These are phyloP conservation scores for Drosophila arawakana DNA, from an alignment of 1,140 invertebrate species.

Conservation along the genomic window DNA sequence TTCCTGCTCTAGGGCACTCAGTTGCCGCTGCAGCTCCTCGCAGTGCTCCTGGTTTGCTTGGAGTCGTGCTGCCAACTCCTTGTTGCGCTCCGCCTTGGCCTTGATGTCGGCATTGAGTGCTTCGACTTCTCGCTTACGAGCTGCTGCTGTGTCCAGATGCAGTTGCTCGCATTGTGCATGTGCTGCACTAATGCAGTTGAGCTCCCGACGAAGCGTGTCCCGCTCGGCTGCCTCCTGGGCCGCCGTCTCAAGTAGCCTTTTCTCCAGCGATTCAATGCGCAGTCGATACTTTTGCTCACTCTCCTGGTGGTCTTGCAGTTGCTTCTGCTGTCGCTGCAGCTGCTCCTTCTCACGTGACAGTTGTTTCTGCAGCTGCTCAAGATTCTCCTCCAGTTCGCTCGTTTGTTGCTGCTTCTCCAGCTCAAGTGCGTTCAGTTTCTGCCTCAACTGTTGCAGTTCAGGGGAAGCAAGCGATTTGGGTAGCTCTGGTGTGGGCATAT, in stretches of 20 bases:
- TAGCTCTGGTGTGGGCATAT: slow-evolving; percentile 75
- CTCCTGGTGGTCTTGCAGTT: slow-evolving; percentile 54
- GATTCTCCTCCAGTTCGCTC: slow-evolving; percentile 45
- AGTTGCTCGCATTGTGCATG: slow-evolving; percentile 66
- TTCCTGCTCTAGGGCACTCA: slow-evolving; percentile 61
- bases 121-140: slow-evolving; percentile 65
- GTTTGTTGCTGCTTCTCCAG: slow-evolving; percentile 63
- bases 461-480: slow-evolving; percentile 46
- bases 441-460: slow-evolving; percentile 44
- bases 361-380: slow-evolving; percentile 45
- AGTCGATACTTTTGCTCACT: slow-evolving; percentile 58
- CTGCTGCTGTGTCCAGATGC: slow-evolving; percentile 46
- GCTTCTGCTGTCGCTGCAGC: slow-evolving; percentile 54
- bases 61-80: slow-evolving; percentile 43
- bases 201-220: slow-evolving; percentile 67
- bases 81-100: slow-evolving; percentile 55
- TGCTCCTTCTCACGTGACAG: slow-evolving; percentile 53
- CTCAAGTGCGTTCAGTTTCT: slow-evolving; percentile 49
- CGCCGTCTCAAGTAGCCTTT: slow-evolving; percentile 56
- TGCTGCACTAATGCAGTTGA: slow-evolving; percentile 55
- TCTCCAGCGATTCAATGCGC: slow-evolving; percentile 58
- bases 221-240: slow-evolving; percentile 64
- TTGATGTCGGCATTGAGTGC: slow-evolving; percentile 64
- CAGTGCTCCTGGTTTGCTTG: slow-evolving; percentile 47
- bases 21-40: slow-evolving; percentile 52